phyloP scores from a whole-genome alignment of 2,113 vertebrate genomes.

The Raphicerus campestris region DNA sequence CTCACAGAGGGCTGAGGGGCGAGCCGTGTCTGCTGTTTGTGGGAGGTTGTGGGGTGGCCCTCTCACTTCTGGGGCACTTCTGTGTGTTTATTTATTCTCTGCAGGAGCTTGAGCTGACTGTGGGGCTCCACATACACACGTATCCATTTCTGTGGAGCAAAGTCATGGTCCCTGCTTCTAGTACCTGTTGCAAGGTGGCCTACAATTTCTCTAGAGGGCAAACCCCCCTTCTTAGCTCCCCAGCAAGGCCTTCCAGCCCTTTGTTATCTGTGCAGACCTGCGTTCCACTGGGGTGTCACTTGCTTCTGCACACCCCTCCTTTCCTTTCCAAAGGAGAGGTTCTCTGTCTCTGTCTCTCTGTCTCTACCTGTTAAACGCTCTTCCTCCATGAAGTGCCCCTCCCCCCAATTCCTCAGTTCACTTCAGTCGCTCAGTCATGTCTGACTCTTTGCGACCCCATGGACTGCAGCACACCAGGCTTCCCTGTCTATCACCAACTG shows the following conservation, averaged over 20 bases:
- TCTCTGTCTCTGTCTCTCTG: neutral
- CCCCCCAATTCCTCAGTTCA: no score
- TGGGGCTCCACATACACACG: neutral
- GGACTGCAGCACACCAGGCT: neutral
- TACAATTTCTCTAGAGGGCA: no score
- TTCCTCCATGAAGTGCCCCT: neutral
- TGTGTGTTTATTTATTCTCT: neutral
- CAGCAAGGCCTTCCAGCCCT: neutral
- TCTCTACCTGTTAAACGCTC: neutral
- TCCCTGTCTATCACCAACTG: neutral
- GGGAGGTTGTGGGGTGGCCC: neutral
- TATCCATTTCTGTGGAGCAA: neutral
- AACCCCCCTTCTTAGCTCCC: neutral
- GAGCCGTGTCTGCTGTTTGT: neutral
- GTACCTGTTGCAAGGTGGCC: neutral
- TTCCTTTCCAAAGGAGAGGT: neutral
- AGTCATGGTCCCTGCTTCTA: neutral
- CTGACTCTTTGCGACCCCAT: rapidly evolving
- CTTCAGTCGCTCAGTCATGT: neutral
- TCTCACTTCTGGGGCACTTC: neutral
- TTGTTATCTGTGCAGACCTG: rapidly evolving
- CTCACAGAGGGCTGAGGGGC: neutral
- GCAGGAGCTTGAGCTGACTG: neutral
- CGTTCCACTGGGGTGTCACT: rapidly evolving
- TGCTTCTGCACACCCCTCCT: neutral